Percentiles rank a stretch among this genome's conserved stretches.
Evolutionary conservation across 2,113 vertebrate genomes (phyloP).

Genomic region (Ariopsis seemanni): DNA sequence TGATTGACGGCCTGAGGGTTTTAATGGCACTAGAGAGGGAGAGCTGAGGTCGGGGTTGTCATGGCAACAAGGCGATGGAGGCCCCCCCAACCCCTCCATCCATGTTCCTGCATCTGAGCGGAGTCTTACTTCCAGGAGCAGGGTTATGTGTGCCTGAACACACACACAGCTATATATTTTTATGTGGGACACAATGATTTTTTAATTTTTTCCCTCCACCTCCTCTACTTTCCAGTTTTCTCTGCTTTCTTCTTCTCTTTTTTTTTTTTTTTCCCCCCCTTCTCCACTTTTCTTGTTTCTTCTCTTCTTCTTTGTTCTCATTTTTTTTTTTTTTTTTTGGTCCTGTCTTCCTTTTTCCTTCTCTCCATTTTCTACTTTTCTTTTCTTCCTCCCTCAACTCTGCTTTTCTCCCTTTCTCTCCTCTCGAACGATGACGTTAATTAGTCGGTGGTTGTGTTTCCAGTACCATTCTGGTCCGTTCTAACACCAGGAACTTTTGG

Average conservation of each 20-base stretch:
- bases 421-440: conserved; percentile 1
- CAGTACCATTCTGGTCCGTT: background rate
- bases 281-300: background rate
- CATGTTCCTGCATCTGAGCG: conserved; percentile 46
- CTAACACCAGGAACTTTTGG: too few species aligned
- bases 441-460: background rate
- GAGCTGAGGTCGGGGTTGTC: conserved; percentile 81
- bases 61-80: conserved; percentile 80
- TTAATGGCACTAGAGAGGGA: conserved; percentile 82
- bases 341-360: background rate
- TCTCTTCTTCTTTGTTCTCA: background rate
- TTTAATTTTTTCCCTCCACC: background rate
- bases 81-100: conserved; percentile 34
- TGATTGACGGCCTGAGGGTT: conserved; percentile 85
- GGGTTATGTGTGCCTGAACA: conserved; percentile 7
- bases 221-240: background rate
- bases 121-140: conserved; percentile 39
- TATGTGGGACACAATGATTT: conserved; percentile 10
- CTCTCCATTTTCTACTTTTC: background rate
- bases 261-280: background rate
- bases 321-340: too few species aligned
- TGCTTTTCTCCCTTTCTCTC: background rate
- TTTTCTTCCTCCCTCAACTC: background rate
- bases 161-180: background rate
- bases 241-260: background rate